phyloP scores from a whole-genome alignment of 2,888 invertebrate species.

The Aspidiotus rigidus region DNA sequence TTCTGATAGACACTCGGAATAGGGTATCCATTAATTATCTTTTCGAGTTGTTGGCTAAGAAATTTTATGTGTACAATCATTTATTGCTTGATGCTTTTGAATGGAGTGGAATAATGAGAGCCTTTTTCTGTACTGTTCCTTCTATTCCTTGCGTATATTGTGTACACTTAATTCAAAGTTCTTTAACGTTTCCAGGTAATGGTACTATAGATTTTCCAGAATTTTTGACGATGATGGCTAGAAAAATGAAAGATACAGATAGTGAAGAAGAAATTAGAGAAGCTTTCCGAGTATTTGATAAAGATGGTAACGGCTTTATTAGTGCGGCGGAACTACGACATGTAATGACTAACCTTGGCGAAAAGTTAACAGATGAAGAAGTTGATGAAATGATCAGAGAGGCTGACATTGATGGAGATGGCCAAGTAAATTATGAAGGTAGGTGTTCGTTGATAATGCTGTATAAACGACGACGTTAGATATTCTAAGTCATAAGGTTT shows the following conservation, averaged over 20 bases:
- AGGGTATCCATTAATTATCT: no score
- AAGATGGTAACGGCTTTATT: slow-evolving; percentile 99
- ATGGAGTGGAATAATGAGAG: no score
- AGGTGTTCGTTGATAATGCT: slow-evolving; percentile 39
- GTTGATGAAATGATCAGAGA: slow-evolving; percentile 99
- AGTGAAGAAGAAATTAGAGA: slow-evolving; percentile 98
- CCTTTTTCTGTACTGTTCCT: no score
- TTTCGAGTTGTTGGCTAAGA: no score
- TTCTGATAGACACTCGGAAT: no score
- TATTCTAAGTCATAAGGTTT: no score
- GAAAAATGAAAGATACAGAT: slow-evolving; percentile 99
- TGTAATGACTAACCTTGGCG: slow-evolving; percentile 99
- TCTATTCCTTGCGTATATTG: no score
- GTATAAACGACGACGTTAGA: no score
- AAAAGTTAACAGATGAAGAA: slow-evolving; percentile 98
- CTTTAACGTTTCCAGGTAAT: slow-evolving; percentile 61
- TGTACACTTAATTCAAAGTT: background rate
- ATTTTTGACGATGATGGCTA: slow-evolving; percentile 99
- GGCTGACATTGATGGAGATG: slow-evolving; percentile 98
- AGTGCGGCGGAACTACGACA: slow-evolving; percentile 96
- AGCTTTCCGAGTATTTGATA: slow-evolving; percentile 98
- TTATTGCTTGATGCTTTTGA: no score
- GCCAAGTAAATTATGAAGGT: slow-evolving; percentile 97
- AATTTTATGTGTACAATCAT: no score
- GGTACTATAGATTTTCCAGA: slow-evolving; percentile 99